phyloP scores from a whole-genome alignment of 2,888 invertebrate species.

The Epirrhoe tristata region DNA sequence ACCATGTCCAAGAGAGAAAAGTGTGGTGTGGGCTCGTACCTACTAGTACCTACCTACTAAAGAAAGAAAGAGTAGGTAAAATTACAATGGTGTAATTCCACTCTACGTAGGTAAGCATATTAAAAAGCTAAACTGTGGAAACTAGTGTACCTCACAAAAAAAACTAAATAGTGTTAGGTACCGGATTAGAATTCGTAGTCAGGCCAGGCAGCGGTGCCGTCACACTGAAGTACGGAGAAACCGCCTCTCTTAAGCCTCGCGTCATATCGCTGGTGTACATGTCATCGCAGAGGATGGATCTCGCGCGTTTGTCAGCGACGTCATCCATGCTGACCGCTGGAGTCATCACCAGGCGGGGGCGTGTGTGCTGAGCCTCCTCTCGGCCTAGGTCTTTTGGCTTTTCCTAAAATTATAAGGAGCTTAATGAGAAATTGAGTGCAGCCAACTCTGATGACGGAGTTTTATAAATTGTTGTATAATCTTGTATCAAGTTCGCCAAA shows the following conservation, averaged over 20 bases:
- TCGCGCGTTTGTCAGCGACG: slow-evolving; percentile 36
- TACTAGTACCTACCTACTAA: too few relatives aligned
- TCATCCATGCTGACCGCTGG: slow-evolving; percentile 67
- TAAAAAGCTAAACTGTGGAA: too few relatives aligned
- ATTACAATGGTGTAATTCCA: too few relatives aligned
- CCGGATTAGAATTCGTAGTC: slow-evolving; percentile 51
- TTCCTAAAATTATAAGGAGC: slow-evolving; percentile 35
- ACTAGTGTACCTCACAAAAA: too few relatives aligned
- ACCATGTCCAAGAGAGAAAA: too few relatives aligned
- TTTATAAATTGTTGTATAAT: too few relatives aligned
- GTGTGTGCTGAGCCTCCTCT: slow-evolving; percentile 50
- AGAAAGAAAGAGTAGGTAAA: too few relatives aligned
- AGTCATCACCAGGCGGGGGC: slow-evolving; percentile 66
- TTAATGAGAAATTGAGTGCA: neutral
- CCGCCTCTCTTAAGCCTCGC: slow-evolving; percentile 36
- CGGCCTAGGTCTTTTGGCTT: slow-evolving; percentile 49
- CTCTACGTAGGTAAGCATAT: too few relatives aligned
- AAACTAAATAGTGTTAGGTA: too few relatives aligned
- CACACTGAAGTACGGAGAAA: slow-evolving; percentile 38
- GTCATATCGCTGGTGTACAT: slow-evolving; percentile 58
- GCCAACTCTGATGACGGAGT: too few relatives aligned
- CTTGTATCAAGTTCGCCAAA: too few relatives aligned
- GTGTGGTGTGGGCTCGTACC: too few relatives aligned
- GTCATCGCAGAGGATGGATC: slow-evolving; percentile 42
- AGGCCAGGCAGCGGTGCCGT: slow-evolving; percentile 47